Evolutionary conservation across 2,888 invertebrate species (phyloP).

Genomic region (Acronicta psi): DNA sequence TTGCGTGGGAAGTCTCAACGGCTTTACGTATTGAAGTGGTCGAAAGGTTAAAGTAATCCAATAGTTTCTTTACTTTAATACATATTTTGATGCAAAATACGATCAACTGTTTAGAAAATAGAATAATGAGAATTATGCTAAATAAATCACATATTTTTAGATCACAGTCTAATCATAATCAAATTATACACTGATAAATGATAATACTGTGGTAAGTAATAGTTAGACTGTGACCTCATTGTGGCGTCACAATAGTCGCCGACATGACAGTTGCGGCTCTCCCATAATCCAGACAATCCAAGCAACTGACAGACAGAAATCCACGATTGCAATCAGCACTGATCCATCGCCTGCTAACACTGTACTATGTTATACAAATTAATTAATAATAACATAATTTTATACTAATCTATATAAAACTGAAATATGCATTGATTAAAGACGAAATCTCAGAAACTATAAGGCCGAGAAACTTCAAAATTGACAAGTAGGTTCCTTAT

Average conservation of each 20-base stretch:
- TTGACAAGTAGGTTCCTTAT: too few species aligned
- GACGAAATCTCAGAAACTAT: too few species aligned
- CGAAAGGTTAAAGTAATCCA: slow-evolving; percentile 20
- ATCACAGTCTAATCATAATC: neutral
- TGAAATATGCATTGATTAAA: too few species aligned
- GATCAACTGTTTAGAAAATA: neutral
- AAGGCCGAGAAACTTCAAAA: too few species aligned
- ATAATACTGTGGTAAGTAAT: slow-evolving; percentile 4
- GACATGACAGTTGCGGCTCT: slow-evolving; percentile 52
- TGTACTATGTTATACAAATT: slow-evolving; percentile 6
- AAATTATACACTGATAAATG: slow-evolving; percentile 18
- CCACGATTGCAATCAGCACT: slow-evolving; percentile 42
- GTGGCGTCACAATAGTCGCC: slow-evolving; percentile 25
- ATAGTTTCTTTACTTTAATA: slow-evolving; percentile 13
- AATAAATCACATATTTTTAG: neutral
- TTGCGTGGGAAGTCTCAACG: slow-evolving; percentile 9
- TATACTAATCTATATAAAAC: too few species aligned
- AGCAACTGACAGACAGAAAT: slow-evolving; percentile 44
- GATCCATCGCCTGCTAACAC: slow-evolving; percentile 40
- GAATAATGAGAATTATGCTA: too few species aligned
- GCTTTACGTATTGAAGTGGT: neutral
- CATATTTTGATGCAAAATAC: neutral
- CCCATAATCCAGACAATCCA: slow-evolving; percentile 47
- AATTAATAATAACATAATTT: neutral
- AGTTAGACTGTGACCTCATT: slow-evolving; percentile 31